These are phyloP conservation scores for Coenobita brevimanus DNA, from an alignment of 1,140 invertebrate species.

Conservation along the genomic window DNA sequence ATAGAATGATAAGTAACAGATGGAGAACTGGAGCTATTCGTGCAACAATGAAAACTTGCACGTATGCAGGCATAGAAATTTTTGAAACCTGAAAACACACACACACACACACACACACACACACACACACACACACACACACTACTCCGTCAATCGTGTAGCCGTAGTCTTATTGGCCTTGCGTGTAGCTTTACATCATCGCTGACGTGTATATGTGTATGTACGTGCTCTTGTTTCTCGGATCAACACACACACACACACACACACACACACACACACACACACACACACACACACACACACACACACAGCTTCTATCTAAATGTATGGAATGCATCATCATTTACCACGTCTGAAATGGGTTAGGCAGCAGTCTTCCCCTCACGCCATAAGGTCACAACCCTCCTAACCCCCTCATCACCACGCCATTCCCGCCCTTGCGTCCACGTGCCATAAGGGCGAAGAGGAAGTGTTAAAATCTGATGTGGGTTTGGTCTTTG, in stretches of 20 bases:
- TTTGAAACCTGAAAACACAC: no score
- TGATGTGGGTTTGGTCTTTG: not conserved
- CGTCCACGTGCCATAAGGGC: not conserved
- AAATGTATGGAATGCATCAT: constrained; percentile 69
- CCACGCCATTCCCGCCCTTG: no score
- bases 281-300: not conserved
- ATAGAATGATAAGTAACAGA: no score
- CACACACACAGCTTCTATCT: constrained; percentile 39
- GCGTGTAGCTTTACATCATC: not conserved
- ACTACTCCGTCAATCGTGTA: not conserved
- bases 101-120: constrained; percentile 2
- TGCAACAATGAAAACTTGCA: no score
- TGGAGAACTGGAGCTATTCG: no score
- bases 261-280: constrained; percentile 10
- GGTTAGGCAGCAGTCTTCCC: constrained; percentile 44
- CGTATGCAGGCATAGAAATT: no score
- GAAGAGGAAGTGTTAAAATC: no score
- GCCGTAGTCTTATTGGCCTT: not conserved
- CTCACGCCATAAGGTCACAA: no score
- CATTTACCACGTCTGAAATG: constrained; percentile 59
- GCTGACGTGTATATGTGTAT: not conserved
- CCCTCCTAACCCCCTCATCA: no score
- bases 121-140: not conserved
- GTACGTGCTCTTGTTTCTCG: not conserved
- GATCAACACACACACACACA: not conserved